Evolutionary conservation across 2,113 vertebrate species (phyloP), one percentile per base, ranked within the genome.

Genomic region (Mastomys coucha): DNA sequence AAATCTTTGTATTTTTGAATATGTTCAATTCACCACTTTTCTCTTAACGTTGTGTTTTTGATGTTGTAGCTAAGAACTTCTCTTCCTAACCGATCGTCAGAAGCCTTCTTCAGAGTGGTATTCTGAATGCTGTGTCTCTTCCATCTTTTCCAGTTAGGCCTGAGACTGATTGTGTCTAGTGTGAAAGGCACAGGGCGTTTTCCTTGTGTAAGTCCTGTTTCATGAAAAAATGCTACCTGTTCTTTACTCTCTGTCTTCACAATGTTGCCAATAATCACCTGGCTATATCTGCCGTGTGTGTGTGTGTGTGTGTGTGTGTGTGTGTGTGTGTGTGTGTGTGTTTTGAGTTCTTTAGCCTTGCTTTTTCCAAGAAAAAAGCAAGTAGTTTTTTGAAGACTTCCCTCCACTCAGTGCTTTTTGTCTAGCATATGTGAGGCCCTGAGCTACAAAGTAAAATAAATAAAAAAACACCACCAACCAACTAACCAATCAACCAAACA

Each of bases 121-220:
- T 51, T 96, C 26, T 93, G 45, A 86, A 93, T 9, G 5, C 9
- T 94, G 72, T 84, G 31, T 58, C 12, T 82, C 92, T 94, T 88
- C 39, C 51, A 69, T 80, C 58, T 97, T 94, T 75, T 45, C 36
- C 69, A 75, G n/a, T 96, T 86, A 95, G 67, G 81, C 89, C 75
- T 77, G 65, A 22, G 63, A 19, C 88, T 94, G 49, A 45, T 75
- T 94, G 92, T 89, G 13, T 19, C 42, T 17, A 85, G 16, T 17
- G 58, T 65, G 58, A 85, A 28, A 86, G 14, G 28, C 65, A 45
- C 20, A 65, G 28, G 60, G 4, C 17, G 1, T 31, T 86, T 33
- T 86, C 42, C 39, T 65, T 67, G 60, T 91, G 53, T 31, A 1
- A 91, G n/a, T 20, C 39, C 17, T 60, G 8, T 88, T 94, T 63